A percentile compares a stretch with the other conserved stretches of the same genome.
Conservation (phyloP, 2,888 invertebrate genomes). For the Sphaeridia pumilis region DNA sequence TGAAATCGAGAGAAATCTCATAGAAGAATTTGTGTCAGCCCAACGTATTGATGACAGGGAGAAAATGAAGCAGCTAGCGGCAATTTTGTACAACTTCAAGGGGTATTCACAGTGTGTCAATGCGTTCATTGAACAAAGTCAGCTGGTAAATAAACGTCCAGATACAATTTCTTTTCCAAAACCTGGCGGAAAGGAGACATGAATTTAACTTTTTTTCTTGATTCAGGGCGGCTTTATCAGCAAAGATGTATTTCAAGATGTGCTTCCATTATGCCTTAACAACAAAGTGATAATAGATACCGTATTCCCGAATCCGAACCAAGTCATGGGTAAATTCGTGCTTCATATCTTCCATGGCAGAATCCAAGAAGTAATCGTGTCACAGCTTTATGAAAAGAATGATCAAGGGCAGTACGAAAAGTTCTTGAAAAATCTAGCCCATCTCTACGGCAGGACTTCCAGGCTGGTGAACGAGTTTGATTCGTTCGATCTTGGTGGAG, state of each 20-base stretch:
- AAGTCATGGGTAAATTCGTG: slow-evolving; percentile 96
- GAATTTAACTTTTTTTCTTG: slow-evolving; percentile 8
- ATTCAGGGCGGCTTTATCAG: slow-evolving; percentile 68
- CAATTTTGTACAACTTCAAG: slow-evolving; percentile 86
- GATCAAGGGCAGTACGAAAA: slow-evolving; percentile 50
- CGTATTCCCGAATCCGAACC: slow-evolving; percentile 89
- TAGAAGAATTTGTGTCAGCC: slow-evolving; percentile 86
- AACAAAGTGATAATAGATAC: slow-evolving; percentile 71
- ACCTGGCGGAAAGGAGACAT: not conserved
- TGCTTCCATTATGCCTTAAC: slow-evolving; percentile 76
- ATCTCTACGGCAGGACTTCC: slow-evolving; percentile 73
- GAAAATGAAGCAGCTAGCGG: slow-evolving; percentile 87
- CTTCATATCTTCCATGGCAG: slow-evolving; percentile 88
- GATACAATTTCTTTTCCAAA: not conserved
- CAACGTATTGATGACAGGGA: slow-evolving; percentile 71
- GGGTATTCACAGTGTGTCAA: slow-evolving; percentile 93
- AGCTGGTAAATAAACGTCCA: slow-evolving; percentile 53
- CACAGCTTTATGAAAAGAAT: slow-evolving; percentile 68
- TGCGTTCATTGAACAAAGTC: slow-evolving; percentile 92
- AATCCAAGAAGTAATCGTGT: slow-evolving; percentile 55
- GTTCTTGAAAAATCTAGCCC: slow-evolving; percentile 77
- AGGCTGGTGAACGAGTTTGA: slow-evolving; percentile 62
- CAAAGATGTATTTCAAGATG: slow-evolving; percentile 80
- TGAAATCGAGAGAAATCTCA: slow-evolving; percentile 74
- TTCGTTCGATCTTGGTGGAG: slow-evolving; percentile 63